A percentile compares a stretch with the other conserved stretches of the same genome.
These are phyloP conservation scores for Drosophila pegasa DNA, from an alignment of 2,888 invertebrate genomes.

Conservation along the genomic window DNA sequence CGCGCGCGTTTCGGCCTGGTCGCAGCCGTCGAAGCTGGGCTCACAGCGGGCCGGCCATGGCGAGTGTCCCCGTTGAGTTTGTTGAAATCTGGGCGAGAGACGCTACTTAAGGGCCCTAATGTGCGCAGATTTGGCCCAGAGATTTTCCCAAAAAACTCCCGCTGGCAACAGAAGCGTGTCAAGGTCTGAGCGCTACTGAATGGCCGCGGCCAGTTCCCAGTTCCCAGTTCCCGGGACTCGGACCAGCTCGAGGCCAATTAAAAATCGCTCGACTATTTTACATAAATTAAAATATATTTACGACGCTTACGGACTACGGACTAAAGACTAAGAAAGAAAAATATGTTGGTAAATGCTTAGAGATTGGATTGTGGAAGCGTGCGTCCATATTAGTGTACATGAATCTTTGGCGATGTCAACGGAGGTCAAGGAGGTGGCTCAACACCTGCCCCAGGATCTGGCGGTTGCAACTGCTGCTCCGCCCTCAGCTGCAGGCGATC, in stretches of 20 bases:
- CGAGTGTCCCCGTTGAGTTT: conserved; percentile 69
- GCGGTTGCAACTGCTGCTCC: not conserved
- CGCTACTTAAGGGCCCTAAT: conserved; percentile 78
- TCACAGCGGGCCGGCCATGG: conserved; percentile 41
- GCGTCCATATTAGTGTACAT: conserved; percentile 40
- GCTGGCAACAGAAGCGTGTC: conserved; percentile 82
- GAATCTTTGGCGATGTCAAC: conserved; percentile 63
- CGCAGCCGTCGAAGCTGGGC: conserved; percentile 17
- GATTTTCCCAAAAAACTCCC: conserved; percentile 53
- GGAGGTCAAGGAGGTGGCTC: conserved; percentile 23
- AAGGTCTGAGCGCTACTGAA: conserved; percentile 77
- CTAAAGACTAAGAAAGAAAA: conserved; percentile 12
- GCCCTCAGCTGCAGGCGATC: not conserved
- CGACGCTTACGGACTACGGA: conserved; percentile 9
- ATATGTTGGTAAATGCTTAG: conserved; percentile 13
- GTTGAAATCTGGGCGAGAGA: conserved; percentile 68
- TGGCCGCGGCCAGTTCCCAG: conserved; percentile 42
- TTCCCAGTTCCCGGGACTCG: conserved; percentile 30
- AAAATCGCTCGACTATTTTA: conserved; percentile 11
- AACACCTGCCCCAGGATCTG: not conserved
- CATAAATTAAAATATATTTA: conserved; percentile 48
- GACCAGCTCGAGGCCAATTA: conserved; percentile 1
- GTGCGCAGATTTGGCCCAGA: conserved; percentile 44
- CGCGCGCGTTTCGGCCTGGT: conserved; percentile 32
- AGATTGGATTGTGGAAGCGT: conserved; percentile 4